Conservation (phyloP, 1,140 invertebrate species). For the Drosophila pallidifrons region DNA sequence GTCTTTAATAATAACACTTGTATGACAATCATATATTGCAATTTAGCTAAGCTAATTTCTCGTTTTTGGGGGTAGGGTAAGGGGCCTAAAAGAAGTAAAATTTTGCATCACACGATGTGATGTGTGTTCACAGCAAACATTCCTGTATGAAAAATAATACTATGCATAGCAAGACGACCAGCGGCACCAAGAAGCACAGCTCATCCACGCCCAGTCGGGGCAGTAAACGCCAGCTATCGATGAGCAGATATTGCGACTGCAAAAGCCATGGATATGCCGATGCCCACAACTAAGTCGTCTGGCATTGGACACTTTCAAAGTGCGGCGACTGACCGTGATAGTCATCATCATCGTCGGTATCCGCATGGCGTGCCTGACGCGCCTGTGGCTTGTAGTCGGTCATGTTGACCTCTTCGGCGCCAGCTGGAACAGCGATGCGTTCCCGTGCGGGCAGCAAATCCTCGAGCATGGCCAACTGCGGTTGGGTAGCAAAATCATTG, state of each 20-base stretch:
- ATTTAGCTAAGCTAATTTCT: slow-evolving; percentile 49
- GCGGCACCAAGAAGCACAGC: slow-evolving; percentile 71
- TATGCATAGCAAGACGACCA: slow-evolving; percentile 73
- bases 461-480: slow-evolving; percentile 90
- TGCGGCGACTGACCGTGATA: slow-evolving; percentile 59
- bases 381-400: slow-evolving; percentile 89
- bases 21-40: slow-evolving; percentile 30
- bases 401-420: slow-evolving; percentile 94
- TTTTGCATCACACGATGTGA: slow-evolving; percentile 60
- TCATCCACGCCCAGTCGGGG: slow-evolving; percentile 61
- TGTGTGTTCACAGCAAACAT: slow-evolving; percentile 66
- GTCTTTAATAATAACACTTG: slow-evolving; percentile 15
- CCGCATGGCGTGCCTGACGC: slow-evolving; percentile 84
- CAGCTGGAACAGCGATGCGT: slow-evolving; percentile 89
- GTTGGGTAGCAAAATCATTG: slow-evolving; percentile 91
- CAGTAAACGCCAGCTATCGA: slow-evolving; percentile 58
- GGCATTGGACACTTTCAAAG: slow-evolving; percentile 77
- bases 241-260: slow-evolving; percentile 57
- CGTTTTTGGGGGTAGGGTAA: not conserved
- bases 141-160: slow-evolving; percentile 77
- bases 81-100: slow-evolving; percentile 25
- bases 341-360: slow-evolving; percentile 73
- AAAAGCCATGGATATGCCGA: slow-evolving; percentile 66
- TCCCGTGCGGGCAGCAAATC: slow-evolving; percentile 89
- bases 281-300: slow-evolving; percentile 73